Evolutionary conservation across 2,797 vertebrate genomes (phyloP).

Genomic region (Dermochelys coriacea): DNA sequence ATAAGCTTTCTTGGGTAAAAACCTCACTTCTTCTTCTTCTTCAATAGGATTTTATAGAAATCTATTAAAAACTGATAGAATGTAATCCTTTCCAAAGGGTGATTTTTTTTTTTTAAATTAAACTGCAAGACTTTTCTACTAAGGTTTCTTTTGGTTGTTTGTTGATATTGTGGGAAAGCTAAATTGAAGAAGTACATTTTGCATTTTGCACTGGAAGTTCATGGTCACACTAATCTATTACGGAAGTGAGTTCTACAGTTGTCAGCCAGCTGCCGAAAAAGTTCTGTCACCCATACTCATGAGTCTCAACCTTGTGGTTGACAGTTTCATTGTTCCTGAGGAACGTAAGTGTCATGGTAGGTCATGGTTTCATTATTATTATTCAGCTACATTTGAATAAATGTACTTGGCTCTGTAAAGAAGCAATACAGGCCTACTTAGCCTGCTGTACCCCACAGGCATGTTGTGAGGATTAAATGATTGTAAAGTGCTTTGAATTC

Average conservation of each 20-base stretch:
- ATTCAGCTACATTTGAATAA: constrained; percentile 80
- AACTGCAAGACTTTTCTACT: neutral
- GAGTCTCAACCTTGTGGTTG: constrained; percentile 70
- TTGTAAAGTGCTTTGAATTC: constrained; percentile 73
- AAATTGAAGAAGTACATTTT: constrained; percentile 34
- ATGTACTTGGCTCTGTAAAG: constrained; percentile 77
- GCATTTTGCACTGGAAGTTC: constrained; percentile 31
- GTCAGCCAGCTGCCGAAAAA: constrained; percentile 66
- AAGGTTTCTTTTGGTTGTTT: constrained; percentile 29
- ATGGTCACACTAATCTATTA: constrained; percentile 64
- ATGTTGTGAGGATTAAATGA: constrained; percentile 74
- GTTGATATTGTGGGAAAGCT: constrained; percentile 40
- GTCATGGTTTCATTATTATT: constrained; percentile 77
- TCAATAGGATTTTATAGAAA: neutral
- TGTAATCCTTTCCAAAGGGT: neutral
- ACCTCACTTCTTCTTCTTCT: no score
- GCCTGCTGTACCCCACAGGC: constrained; percentile 74
- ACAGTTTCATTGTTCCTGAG: constrained; percentile 77
- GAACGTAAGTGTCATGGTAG: constrained; percentile 79
- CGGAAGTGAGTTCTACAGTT: constrained; percentile 69
- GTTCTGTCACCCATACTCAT: constrained; percentile 65
- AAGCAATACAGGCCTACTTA: constrained; percentile 71
- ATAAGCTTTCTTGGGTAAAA: no score
- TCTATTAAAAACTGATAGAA: neutral
- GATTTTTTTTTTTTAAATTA: neutral